Percentiles rank a stretch among this genome's conserved stretches.
Conservation (phyloP, 2,888 invertebrate genomes). For the Neelides folsomi region DNA sequence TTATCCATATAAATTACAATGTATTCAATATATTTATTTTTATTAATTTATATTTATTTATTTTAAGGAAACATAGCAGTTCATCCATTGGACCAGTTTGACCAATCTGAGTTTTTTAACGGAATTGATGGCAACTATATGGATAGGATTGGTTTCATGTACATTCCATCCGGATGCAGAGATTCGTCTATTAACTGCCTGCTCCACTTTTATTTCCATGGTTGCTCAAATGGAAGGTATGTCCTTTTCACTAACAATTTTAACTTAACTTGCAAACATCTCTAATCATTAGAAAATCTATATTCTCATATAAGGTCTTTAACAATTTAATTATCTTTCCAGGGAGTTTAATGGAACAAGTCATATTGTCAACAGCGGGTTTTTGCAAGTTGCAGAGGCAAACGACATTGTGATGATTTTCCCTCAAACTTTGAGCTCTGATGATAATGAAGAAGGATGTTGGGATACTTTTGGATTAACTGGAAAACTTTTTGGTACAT, state of each 20-base stretch:
- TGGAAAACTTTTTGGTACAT: slow-evolving; percentile 21
- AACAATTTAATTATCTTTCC: not conserved
- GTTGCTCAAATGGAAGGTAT: slow-evolving; percentile 27
- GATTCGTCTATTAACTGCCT: slow-evolving; percentile 9
- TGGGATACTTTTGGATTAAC: slow-evolving; percentile 31
- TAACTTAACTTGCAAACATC: no score
- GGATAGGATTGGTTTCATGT: slow-evolving; percentile 25
- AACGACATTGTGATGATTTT: slow-evolving; percentile 26
- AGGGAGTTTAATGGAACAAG: slow-evolving; percentile 27
- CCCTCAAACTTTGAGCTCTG: slow-evolving; percentile 19
- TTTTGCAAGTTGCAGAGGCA: slow-evolving; percentile 25
- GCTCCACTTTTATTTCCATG: slow-evolving; percentile 30
- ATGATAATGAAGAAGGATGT: slow-evolving; percentile 26
- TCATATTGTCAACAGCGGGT: slow-evolving; percentile 27
- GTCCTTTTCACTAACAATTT: no score
- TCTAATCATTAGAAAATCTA: not conserved
- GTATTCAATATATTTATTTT: no score
- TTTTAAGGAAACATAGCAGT: no score
- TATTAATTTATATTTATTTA: no score
- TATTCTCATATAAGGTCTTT: not conserved
- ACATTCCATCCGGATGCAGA: slow-evolving; percentile 20
- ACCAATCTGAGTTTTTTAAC: slow-evolving; percentile 27
- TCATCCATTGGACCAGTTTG: slow-evolving; percentile 17
- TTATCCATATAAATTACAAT: no score
- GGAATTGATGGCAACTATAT: slow-evolving; percentile 18